These are phyloP conservation scores for Spheniscus mendiculus DNA, from an alignment of 2,113 vertebrate species.

Conservation along the genomic window DNA sequence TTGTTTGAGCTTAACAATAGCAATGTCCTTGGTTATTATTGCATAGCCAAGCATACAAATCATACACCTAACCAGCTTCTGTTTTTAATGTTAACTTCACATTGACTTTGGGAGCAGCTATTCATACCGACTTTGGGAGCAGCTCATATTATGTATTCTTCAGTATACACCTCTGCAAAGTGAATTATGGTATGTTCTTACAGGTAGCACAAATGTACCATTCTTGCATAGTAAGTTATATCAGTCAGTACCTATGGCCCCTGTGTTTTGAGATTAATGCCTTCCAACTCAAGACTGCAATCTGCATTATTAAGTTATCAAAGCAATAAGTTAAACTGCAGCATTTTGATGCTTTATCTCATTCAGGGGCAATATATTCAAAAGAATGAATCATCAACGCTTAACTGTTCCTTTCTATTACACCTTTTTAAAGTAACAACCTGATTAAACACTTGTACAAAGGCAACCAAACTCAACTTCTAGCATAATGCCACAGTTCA, in stretches of 20 bases:
- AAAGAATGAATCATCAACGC: not conserved
- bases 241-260: not conserved
- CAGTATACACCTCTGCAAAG: not conserved
- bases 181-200: not conserved
- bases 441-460: not conserved
- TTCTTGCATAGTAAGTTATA: not conserved
- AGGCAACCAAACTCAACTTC: not conserved
- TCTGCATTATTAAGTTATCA: not conserved
- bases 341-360: not conserved
- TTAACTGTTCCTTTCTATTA: not conserved
- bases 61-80: not conserved
- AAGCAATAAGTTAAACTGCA: not conserved
- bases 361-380: not conserved
- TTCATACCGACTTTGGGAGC: not conserved
- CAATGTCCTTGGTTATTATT: not conserved
- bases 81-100: not conserved
- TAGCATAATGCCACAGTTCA: not conserved
- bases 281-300: not conserved
- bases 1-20: not conserved
- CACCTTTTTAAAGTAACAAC: not conserved
- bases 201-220: not conserved
- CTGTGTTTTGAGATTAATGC: not conserved
- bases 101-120: not conserved
- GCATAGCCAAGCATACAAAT: not conserved
- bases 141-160: not conserved